Evolutionary conservation across 2,888 invertebrate species (phyloP).

Genomic region (Sarcophaga subvicina): DNA sequence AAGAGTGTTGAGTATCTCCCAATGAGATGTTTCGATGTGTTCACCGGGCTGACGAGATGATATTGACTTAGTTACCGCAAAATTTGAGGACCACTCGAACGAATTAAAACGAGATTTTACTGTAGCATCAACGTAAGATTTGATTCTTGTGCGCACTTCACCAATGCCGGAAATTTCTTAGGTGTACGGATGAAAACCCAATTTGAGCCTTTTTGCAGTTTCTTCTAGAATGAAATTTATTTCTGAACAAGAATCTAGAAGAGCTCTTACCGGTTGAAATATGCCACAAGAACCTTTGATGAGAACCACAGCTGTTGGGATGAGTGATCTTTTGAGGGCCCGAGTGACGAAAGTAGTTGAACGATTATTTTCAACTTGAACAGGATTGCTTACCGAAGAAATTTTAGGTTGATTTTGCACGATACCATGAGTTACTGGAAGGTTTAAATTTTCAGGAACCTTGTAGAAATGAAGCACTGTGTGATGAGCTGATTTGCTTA

Average conservation of each 20-base stretch:
- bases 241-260: constrained; percentile 38
- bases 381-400: no score
- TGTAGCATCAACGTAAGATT: constrained; percentile 36
- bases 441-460: background rate
- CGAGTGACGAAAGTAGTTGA: background rate
- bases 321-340: background rate
- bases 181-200: background rate
- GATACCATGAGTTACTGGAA: background rate
- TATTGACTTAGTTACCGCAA: constrained; percentile 50
- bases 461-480: background rate
- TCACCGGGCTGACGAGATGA: constrained; percentile 43
- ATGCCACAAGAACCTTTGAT: constrained; percentile 22
- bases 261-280: constrained; percentile 35
- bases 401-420: background rate
- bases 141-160: constrained; percentile 36
- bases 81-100: constrained; percentile 51
- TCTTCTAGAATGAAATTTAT: no score
- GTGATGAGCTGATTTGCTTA: constrained; percentile 22
- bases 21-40: constrained; percentile 24
- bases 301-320: constrained; percentile 23
- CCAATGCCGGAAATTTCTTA: constrained; percentile 53
- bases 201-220: no score
- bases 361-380: background rate
- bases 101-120: constrained; percentile 49
- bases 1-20: constrained; percentile 24